These are phyloP conservation scores for Drosophila dunni DNA, from an alignment of 1,140 invertebrate species.

Conservation along the genomic window DNA sequence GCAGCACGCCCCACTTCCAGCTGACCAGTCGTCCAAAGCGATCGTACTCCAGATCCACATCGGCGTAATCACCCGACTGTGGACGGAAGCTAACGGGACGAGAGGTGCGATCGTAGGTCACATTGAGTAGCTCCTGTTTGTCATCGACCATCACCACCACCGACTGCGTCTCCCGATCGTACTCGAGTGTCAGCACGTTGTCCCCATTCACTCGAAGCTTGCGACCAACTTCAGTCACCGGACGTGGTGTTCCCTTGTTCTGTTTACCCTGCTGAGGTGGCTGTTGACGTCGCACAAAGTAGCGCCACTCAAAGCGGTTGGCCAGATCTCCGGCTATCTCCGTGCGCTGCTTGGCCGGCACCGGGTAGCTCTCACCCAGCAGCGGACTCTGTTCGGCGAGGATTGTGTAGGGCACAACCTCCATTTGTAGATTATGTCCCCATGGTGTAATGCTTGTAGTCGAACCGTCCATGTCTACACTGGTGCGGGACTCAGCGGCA, in stretches of 20 bases:
- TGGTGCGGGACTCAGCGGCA: conserved; percentile 92
- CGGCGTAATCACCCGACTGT: conserved; percentile 92
- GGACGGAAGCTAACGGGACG: conserved; percentile 95
- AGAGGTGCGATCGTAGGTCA: conserved; percentile 96
- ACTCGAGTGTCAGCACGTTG: conserved; percentile 95
- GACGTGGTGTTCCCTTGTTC: conserved; percentile 86
- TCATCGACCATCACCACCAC: conserved; percentile 96
- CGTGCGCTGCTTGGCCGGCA: conserved; percentile 94
- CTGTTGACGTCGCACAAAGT: conserved; percentile 90
- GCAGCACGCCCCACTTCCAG: conserved; percentile 96
- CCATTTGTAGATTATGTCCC: conserved; percentile 93
- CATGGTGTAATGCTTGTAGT: conserved; percentile 92
- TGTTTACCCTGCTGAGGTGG: conserved; percentile 86
- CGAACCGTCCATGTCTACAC: conserved; percentile 92
- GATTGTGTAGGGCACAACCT: conserved; percentile 93
- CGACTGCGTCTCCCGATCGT: conserved; percentile 94
- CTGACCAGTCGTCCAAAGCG: conserved; percentile 94
- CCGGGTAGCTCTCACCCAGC: conserved; percentile 94
- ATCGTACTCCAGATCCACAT: conserved; percentile 96
- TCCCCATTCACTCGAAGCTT: conserved; percentile 95
- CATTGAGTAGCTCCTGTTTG: conserved; percentile 93
- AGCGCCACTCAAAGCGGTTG: conserved; percentile 97
- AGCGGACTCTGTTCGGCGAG: conserved; percentile 93
- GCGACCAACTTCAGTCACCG: conserved; percentile 92
- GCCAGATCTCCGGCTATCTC: conserved; percentile 95